These are phyloP conservation scores for Myotis vivesi DNA, from an alignment of 2,797 vertebrate genomes.

Conservation along the genomic window DNA sequence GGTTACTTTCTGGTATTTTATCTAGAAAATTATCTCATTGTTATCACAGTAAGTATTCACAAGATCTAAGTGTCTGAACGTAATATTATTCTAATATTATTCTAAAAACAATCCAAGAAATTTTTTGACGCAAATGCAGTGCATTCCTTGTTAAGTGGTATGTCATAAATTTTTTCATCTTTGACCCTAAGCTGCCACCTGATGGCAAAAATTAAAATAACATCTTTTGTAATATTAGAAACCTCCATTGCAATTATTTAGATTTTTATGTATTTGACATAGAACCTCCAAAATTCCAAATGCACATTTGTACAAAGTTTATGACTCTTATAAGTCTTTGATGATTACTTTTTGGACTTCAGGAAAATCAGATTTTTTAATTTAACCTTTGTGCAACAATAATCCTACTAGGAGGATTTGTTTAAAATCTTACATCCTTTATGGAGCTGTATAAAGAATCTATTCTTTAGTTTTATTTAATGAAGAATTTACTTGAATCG, in stretches of 20 bases:
- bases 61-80: neutral
- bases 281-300: neutral
- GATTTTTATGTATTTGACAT: constrained; percentile 8
- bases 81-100: neutral
- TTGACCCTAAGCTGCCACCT: constrained; percentile 80
- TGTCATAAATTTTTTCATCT: neutral
- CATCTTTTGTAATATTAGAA: constrained; percentile 44
- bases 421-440: constrained; percentile 31
- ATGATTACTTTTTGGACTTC: constrained; percentile 9
- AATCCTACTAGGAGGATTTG: neutral
- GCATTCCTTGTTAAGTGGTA: neutral
- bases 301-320: constrained; percentile 14
- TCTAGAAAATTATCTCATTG: constrained; percentile 9
- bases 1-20: constrained; percentile 23
- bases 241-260: neutral
- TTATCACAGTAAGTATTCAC: neutral
- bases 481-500: constrained; percentile 16
- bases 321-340: neutral
- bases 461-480: constrained; percentile 26
- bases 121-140: constrained; percentile 13
- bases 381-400: constrained; percentile 33
- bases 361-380: constrained; percentile 10
- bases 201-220: constrained; percentile 76
- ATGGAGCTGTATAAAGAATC: neutral
- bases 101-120: constrained; percentile 50